phyloP scores from a whole-genome alignment of 2,797 vertebrate species.

The Cossypha niveicapilla region DNA sequence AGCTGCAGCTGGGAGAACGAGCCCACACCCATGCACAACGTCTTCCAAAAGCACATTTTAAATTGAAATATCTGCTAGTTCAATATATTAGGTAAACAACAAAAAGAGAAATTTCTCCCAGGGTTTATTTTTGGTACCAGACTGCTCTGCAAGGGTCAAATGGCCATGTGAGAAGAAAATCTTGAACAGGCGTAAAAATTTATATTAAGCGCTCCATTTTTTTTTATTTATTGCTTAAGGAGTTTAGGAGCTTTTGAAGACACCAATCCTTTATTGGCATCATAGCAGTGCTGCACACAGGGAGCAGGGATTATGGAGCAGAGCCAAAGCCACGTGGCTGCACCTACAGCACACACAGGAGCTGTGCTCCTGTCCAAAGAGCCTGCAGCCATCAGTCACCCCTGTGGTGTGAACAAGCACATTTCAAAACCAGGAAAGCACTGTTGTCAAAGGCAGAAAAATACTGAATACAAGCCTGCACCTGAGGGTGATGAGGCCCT shows the following conservation, averaged over 20 bases:
- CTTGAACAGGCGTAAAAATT: background rate
- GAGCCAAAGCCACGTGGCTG: background rate
- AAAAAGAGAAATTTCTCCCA: background rate
- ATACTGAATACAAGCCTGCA: background rate
- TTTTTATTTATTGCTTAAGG: background rate
- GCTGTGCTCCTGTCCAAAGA: background rate
- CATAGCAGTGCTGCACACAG: background rate
- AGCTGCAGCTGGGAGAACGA: background rate
- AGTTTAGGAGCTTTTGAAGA: background rate
- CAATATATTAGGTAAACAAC: background rate
- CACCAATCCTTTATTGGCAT: background rate
- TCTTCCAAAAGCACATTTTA: background rate
- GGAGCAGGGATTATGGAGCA: background rate
- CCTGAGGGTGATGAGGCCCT: background rate
- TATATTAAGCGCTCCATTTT: background rate
- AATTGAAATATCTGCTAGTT: background rate
- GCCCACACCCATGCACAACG: fast-evolving
- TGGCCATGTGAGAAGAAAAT: fast-evolving
- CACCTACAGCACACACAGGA: background rate
- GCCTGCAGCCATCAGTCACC: background rate
- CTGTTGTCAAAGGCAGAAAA: background rate
- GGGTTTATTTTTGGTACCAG: background rate
- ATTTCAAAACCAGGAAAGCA: background rate
- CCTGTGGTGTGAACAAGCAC: background rate
- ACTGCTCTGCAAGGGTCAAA: background rate